Evolutionary conservation across 2,113 vertebrate genomes (phyloP).

Genomic region (Lethenteron camtschaticum): DNA sequence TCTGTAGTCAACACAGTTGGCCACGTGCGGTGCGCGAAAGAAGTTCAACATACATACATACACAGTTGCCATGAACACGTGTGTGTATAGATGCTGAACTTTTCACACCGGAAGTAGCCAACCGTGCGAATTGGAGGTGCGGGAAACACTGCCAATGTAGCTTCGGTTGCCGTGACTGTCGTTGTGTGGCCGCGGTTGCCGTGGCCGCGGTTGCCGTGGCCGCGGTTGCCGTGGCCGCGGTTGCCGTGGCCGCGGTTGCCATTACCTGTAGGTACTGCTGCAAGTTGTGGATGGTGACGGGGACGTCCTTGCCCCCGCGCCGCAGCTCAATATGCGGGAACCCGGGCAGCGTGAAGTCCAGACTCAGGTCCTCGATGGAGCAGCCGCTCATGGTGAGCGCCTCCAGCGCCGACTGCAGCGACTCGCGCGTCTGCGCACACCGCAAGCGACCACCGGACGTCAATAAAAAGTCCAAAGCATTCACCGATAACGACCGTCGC

Average conservation of each 20-base stretch:
- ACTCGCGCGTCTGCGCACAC: slow-evolving; percentile 55
- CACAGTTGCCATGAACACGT: too few species aligned
- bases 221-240: too few species aligned
- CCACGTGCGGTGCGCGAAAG: background rate
- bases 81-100: too few species aligned
- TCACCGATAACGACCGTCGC: too few species aligned
- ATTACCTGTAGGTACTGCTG: too few species aligned
- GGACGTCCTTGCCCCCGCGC: slow-evolving; percentile 86
- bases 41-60: slow-evolving; percentile 19
- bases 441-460: background rate
- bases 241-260: too few species aligned
- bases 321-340: slow-evolving; percentile 95
- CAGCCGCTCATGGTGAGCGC: slow-evolving; percentile 94
- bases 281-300: slow-evolving; percentile 28
- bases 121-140: too few species aligned
- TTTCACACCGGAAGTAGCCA: too few species aligned
- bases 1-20: background rate
- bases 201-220: too few species aligned
- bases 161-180: too few species aligned
- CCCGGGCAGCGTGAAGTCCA: slow-evolving; percentile 90
- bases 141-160: too few species aligned
- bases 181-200: too few species aligned
- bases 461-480: background rate
- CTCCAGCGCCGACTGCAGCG: slow-evolving; percentile 73
- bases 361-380: slow-evolving; percentile 80